Evolutionary conservation across 92 coral and sea anemone species (phyloP).

Genomic region (Porites rus): DNA sequence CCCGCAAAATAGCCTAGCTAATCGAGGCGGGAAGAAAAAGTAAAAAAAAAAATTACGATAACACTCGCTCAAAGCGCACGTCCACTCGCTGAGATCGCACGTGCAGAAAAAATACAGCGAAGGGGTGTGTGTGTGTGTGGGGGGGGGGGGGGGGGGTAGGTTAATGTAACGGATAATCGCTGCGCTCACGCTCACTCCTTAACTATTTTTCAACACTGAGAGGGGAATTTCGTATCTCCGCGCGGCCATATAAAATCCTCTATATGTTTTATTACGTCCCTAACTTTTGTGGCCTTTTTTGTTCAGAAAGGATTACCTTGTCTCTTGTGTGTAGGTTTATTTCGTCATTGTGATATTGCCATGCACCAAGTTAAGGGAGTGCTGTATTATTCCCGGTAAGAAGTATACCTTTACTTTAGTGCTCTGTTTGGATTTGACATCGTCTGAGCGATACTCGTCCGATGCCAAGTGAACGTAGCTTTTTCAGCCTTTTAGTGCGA

Average conservation of each 20-base stretch:
- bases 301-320: background rate
- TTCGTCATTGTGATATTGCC: slow-evolving; percentile 78
- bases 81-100: no score
- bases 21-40: no score
- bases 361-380: slow-evolving; percentile 58
- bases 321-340: slow-evolving; percentile 63
- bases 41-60: no score
- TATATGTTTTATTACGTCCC: background rate
- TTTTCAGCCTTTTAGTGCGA: no score
- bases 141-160: background rate
- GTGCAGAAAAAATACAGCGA: no score
- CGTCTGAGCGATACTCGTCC: background rate
- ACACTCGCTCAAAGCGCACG: no score
- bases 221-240: no score
- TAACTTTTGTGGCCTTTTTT: background rate
- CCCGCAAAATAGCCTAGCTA: no score
- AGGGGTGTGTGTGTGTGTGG: no score
- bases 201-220: background rate
- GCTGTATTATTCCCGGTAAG: slow-evolving; percentile 76
- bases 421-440: no score
- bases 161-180: background rate
- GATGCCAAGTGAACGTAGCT: no score
- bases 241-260: no score
- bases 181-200: background rate
- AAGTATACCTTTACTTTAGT: background rate